Percentiles rank a stretch among this genome's conserved stretches.
Conservation (phyloP, 2,888 invertebrate species). For the Automeris io region DNA sequence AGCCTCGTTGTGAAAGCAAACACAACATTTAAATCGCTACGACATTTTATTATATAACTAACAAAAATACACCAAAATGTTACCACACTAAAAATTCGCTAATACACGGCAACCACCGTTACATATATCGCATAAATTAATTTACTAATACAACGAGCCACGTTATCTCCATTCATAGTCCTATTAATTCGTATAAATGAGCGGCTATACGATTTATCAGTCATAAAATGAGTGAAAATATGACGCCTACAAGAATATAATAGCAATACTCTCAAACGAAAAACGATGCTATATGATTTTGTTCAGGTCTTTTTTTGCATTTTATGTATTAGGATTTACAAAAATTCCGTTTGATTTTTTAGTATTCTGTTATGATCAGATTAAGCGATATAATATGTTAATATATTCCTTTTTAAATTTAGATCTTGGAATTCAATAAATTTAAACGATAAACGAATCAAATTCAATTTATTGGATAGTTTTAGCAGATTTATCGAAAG, state of each 20-base stretch:
- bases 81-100: conserved; percentile 72
- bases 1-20: conserved; percentile 42
- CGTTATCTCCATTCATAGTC: conserved; percentile 36
- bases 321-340: too few relatives aligned
- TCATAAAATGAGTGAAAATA: neutral
- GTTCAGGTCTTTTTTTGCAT: neutral
- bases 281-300: neutral
- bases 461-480: too few relatives aligned
- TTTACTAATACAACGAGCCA: conserved; percentile 49
- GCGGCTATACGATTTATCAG: neutral
- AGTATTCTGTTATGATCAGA: too few relatives aligned
- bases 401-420: too few relatives aligned
- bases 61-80: conserved; percentile 56
- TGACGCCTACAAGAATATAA: conserved; percentile 3
- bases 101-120: conserved; percentile 45
- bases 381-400: too few relatives aligned
- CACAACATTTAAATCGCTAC: conserved; percentile 59
- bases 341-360: too few relatives aligned
- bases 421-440: too few relatives aligned
- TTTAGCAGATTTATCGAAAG: too few relatives aligned
- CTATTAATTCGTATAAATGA: conserved; percentile 51
- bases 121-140: conserved; percentile 32
- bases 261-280: neutral
- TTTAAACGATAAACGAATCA: too few relatives aligned
- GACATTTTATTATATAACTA: conserved; percentile 55